Base-by-base conservation (phyloP, 2,797 vertebrate species). In the Oreochromis mossambicus region DNA sequence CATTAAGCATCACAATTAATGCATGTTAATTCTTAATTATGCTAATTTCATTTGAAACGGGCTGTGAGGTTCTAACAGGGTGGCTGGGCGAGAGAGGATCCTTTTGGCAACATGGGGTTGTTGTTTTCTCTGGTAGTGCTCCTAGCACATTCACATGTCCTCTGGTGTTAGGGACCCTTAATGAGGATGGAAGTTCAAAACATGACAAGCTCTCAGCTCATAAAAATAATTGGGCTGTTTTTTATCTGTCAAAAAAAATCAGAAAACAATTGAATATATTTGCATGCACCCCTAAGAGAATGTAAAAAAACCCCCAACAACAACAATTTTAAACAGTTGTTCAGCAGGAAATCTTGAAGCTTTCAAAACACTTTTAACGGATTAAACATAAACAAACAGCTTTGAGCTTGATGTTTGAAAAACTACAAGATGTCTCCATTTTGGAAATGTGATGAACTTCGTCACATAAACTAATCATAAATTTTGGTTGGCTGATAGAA, bases 11-110 rank as follows among this genome's bases (percentile, higher is more conserved):
- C 97, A 97, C 97, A 98, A 99, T 99, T 98, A 99, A 98, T 97
- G 97, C 97, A 97, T 96, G 98, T 98, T 98, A 98, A 98, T 98
- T 98, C 97, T 98, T 98, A 98, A 98, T 99, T 98, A 98, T 97
- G 96, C 96, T 97, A 97, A 98, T 98, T 98, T 96, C 96, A 97
- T 97, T 97, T 97, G 97, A 97, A 97, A 97, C 95, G 54, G 96
- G 95, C 96, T 97, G 97, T 96, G 96, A 97, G 97, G 96, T 97
- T 97, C 95, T 96, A 95, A 92, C 96, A 96, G 96, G 97, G 97
- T 96, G 97, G 97, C 96, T 97, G 96, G 96, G 97, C 94, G 93
- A 96, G 96, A 96, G 96, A 96, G 88, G 85, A 96, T 96, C 95
- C 96, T 95, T 70, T 95, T 96, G 96, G 94, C 94, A 92, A 96